Percentiles rank a stretch among this genome's conserved stretches.
phyloP scores from a whole-genome alignment of 2,888 invertebrate species.

The Meta bourneti region DNA sequence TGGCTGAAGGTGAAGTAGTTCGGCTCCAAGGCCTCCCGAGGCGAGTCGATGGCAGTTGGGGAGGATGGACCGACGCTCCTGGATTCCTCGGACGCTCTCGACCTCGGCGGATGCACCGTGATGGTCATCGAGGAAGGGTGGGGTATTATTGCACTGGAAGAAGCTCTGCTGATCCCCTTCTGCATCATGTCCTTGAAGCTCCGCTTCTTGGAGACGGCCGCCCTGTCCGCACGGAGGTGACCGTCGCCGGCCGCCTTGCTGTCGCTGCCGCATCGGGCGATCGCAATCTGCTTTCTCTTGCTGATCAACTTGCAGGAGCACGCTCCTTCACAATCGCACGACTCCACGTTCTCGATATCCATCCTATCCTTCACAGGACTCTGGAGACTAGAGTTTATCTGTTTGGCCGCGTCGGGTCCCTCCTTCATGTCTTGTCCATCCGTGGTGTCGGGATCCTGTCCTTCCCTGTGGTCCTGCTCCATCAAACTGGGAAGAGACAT shows the following conservation, averaged over 20 bases:
- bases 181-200: conserved; percentile 68
- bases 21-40: background rate
- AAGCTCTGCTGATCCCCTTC: conserved; percentile 16
- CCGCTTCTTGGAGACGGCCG: conserved; percentile 51
- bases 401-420: background rate
- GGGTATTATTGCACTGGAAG: conserved; percentile 68
- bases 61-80: conserved; percentile 69
- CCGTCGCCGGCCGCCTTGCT: background rate
- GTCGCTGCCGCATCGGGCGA: conserved; percentile 41
- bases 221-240: background rate
- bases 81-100: conserved; percentile 37
- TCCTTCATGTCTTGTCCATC: background rate
- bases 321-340: conserved; percentile 75
- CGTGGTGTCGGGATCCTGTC: background rate
- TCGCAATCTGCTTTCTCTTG: conserved; percentile 17
- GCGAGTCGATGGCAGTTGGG: conserved; percentile 13
- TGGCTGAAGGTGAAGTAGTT: conserved; percentile 26
- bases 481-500: background rate
- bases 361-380: background rate
- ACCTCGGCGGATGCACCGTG: conserved; percentile 48
- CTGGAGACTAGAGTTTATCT: conserved; percentile 39
- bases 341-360: conserved; percentile 22
- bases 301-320: conserved; percentile 72
- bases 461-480: background rate
- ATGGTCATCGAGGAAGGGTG: conserved; percentile 68